phyloP scores from a whole-genome alignment of 2,888 invertebrate genomes.

The Lasioglossum vierecki region DNA sequence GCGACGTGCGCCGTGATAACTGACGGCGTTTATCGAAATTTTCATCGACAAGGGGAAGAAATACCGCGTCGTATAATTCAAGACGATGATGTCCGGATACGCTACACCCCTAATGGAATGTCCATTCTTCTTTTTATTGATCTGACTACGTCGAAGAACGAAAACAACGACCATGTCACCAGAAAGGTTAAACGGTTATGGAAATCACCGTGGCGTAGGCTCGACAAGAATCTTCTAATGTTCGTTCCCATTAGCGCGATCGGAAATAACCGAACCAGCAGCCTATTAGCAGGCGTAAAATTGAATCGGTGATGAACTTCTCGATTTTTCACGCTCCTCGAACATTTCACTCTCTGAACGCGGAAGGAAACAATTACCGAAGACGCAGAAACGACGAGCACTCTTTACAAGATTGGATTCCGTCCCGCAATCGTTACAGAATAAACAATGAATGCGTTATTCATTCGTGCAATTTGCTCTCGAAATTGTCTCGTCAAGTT shows the following conservation, averaged over 20 bases:
- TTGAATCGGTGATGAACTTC: constrained; percentile 5
- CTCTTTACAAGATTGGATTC: not conserved
- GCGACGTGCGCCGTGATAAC: not conserved
- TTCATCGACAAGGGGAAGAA: not conserved
- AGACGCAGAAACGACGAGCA: not conserved
- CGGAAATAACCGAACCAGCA: constrained; percentile 4
- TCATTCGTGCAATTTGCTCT: not conserved
- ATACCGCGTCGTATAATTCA: constrained; percentile 25
- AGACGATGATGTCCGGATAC: constrained; percentile 6
- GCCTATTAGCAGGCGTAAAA: not conserved
- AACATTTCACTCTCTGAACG: not conserved
- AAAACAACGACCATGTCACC: not conserved
- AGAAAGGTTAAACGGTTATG: constrained; percentile 22
- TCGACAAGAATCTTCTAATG: constrained; percentile 13
- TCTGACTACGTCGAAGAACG: not conserved
- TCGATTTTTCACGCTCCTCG: not conserved
- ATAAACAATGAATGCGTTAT: not conserved
- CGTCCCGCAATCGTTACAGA: not conserved
- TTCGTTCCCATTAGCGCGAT: not conserved
- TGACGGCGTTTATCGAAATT: constrained; percentile 16
- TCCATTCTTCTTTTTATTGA: constrained; percentile 17
- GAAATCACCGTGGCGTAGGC: not conserved
- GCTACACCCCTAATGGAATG: constrained; percentile 19
- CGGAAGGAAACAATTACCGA: not conserved
- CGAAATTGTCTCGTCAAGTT: not conserved